Evolutionary conservation across 2,113 vertebrate genomes (phyloP).

Genomic region (Otocyon megalotis): DNA sequence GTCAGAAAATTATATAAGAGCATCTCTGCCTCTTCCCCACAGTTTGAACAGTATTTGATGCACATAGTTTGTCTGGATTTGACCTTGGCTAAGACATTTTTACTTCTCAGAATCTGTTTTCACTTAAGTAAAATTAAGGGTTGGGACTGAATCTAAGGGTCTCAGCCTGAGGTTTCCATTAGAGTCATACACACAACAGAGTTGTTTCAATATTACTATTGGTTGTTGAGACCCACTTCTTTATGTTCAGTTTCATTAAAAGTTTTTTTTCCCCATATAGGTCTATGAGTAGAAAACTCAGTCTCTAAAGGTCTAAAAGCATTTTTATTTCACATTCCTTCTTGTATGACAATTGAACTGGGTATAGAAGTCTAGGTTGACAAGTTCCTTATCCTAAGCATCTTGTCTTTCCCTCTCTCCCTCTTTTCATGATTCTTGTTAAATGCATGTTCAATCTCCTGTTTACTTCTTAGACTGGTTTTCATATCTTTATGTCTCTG

Average conservation of each 20-base stretch:
- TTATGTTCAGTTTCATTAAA: conserved; percentile 20
- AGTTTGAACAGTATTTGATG: background rate
- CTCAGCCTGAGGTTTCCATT: background rate
- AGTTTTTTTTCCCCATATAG: background rate
- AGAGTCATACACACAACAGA: background rate
- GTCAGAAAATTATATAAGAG: background rate
- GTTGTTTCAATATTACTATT: background rate
- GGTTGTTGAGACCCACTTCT: background rate
- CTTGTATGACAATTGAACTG: background rate
- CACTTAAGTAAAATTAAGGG: background rate
- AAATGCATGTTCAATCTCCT: background rate
- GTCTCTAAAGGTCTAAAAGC: background rate
- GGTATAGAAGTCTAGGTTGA: background rate
- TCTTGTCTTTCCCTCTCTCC: background rate
- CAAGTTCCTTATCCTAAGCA: background rate
- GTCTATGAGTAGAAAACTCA: conserved; percentile 2
- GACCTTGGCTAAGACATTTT: background rate
- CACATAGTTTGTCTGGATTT: background rate
- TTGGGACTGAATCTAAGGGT: background rate
- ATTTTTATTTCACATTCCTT: background rate
- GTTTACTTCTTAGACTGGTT: background rate
- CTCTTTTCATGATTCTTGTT: background rate
- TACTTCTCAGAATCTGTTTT: background rate
- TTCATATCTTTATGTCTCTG: background rate
- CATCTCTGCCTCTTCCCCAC: background rate